Evolutionary conservation across 2,888 invertebrate genomes (phyloP).

Genomic region (Euphydryas editha): DNA sequence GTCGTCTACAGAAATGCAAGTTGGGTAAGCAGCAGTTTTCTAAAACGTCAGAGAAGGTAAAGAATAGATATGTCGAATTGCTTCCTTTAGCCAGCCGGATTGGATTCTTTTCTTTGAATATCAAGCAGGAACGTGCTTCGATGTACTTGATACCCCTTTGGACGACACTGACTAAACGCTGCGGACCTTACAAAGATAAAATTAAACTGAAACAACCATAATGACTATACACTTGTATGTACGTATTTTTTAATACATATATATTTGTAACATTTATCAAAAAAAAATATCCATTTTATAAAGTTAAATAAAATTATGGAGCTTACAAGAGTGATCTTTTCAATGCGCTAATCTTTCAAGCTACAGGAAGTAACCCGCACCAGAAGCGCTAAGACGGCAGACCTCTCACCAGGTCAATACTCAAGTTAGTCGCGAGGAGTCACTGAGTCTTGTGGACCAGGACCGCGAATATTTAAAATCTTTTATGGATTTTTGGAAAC

Average conservation of each 20-base stretch:
- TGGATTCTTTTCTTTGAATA: constrained; percentile 60
- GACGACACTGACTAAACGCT: constrained; percentile 58
- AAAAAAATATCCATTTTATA: no score
- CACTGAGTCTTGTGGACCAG: no score
- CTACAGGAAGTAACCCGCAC: no score
- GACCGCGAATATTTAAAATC: no score
- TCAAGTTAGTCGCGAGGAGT: no score
- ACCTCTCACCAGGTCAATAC: no score
- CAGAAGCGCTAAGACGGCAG: no score
- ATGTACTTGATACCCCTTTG: constrained; percentile 56
- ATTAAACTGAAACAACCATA: not conserved
- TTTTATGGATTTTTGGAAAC: no score
- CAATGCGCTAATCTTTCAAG: no score
- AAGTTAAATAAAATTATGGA: no score
- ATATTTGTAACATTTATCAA: no score
- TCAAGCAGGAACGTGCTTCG: constrained; percentile 59
- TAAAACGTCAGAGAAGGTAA: constrained; percentile 64
- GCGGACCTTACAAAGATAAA: constrained; percentile 49
- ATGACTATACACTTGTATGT: constrained; percentile 1
- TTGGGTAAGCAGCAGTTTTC: constrained; percentile 60
- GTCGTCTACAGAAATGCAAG: constrained; percentile 14
- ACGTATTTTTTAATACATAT: not conserved
- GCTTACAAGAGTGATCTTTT: no score
- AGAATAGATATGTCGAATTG: constrained; percentile 62
- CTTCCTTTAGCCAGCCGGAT: constrained; percentile 37